Conservation (phyloP, 2,113 vertebrate genomes). For the Dolichotis patagonum region DNA sequence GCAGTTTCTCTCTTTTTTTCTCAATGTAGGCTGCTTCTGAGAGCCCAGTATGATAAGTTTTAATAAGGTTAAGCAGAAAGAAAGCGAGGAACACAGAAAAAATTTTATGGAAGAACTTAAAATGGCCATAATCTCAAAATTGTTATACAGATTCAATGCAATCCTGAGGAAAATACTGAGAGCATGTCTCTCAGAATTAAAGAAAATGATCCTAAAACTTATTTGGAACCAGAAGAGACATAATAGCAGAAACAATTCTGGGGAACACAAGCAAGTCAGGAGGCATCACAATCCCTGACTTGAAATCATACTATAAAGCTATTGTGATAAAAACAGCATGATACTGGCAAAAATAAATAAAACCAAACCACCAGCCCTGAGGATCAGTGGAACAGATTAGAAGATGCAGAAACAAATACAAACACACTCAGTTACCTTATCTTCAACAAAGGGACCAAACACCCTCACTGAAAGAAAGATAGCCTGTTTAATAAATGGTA, state of each 20-base stretch:
- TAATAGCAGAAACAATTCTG: neutral
- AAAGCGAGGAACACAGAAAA: neutral
- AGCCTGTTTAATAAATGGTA: neutral
- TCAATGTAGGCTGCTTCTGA: constrained; percentile 66
- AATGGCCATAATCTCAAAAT: neutral
- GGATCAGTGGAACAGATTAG: neutral
- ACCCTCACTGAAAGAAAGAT: neutral
- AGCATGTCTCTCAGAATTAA: neutral
- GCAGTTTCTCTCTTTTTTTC: constrained; percentile 51
- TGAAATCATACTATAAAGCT: neutral
- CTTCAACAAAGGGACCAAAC: neutral
- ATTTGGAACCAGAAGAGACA: neutral
- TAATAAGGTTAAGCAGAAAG: constrained; percentile 68
- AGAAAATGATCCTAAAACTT: neutral
- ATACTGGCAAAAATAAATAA: neutral
- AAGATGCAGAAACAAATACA: neutral
- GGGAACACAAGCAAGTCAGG: neutral
- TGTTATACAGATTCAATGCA: neutral
- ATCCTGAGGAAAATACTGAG: neutral
- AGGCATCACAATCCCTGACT: neutral
- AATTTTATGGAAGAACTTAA: neutral
- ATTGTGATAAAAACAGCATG: neutral
- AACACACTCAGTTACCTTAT: neutral
- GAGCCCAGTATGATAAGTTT: constrained; percentile 70
- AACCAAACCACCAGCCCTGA: neutral